Evolutionary conservation across 2,113 vertebrate species (phyloP).

Genomic region (Microcebus jonahi): DNA sequence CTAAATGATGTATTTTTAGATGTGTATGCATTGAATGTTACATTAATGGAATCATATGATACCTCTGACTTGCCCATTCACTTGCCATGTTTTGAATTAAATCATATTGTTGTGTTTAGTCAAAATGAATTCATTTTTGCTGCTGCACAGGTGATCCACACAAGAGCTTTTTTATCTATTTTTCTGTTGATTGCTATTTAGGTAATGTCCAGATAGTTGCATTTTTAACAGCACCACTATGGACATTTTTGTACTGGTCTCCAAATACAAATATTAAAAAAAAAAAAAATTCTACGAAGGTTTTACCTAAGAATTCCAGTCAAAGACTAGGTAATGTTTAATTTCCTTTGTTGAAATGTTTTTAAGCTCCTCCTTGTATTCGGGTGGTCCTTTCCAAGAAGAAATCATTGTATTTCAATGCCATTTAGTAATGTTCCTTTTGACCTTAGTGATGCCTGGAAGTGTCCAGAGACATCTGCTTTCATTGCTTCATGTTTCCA

Average conservation of each 20-base stretch:
- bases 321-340: not conserved
- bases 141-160: not conserved
- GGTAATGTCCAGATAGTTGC: not conserved
- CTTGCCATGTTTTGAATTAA: not conserved
- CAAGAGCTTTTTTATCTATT: not conserved
- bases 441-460: not conserved
- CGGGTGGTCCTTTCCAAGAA: not conserved
- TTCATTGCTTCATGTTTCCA: not conserved
- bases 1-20: not conserved
- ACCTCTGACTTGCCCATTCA: not conserved
- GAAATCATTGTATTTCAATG: not conserved
- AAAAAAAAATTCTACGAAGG: not conserved
- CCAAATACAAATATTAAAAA: not conserved
- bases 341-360: not conserved
- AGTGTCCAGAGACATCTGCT: not conserved
- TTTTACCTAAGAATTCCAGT: not conserved
- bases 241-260: not conserved
- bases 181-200: not conserved
- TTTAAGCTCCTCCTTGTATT: not conserved
- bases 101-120: not conserved
- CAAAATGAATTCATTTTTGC: not conserved
- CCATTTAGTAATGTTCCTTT: not conserved
- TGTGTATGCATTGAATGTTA: not conserved
- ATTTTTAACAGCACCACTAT: not conserved
- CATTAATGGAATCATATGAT: not conserved